Conservation (phyloP, 92 coral and sea anemone species). For the Siderastrea radians region DNA sequence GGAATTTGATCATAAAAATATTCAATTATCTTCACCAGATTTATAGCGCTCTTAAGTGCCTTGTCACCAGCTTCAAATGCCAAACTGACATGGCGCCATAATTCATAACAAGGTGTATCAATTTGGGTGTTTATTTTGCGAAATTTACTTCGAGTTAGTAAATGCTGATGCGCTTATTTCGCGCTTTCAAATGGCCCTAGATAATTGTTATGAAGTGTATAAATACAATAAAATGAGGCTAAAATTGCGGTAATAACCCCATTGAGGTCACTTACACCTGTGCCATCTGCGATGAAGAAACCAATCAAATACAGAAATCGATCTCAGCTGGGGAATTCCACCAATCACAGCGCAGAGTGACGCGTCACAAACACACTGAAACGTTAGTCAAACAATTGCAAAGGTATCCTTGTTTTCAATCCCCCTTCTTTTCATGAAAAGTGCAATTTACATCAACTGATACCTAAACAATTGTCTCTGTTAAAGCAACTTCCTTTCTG, state of each 20-base stretch:
- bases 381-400: slow-evolving; percentile 84
- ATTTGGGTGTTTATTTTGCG: slow-evolving; percentile 56
- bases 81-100: background rate
- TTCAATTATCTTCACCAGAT: background rate
- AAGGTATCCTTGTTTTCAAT: slow-evolving; percentile 82
- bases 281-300: slow-evolving; percentile 80
- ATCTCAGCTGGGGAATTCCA: slow-evolving; percentile 75
- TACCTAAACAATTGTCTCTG: slow-evolving; percentile 40
- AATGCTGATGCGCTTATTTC: slow-evolving; percentile 67
- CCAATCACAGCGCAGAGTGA: slow-evolving; percentile 73
- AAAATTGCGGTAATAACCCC: slow-evolving; percentile 88
- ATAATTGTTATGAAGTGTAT: slow-evolving; percentile 92
- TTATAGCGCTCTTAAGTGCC: background rate
- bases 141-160: slow-evolving; percentile 60
- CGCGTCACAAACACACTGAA: slow-evolving; percentile 68
- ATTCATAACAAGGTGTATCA: background rate
- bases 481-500: slow-evolving; percentile 27
- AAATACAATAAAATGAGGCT: slow-evolving; percentile 81
- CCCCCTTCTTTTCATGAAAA: slow-evolving; percentile 69
- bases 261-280: slow-evolving; percentile 82
- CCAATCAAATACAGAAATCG: slow-evolving; percentile 80
- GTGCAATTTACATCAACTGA: slow-evolving; percentile 57
- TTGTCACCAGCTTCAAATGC: background rate
- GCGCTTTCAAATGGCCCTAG: slow-evolving; percentile 73
- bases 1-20: background rate